Base-by-base conservation (phyloP, 2,113 vertebrate genomes). In the Urocolius indicus region DNA sequence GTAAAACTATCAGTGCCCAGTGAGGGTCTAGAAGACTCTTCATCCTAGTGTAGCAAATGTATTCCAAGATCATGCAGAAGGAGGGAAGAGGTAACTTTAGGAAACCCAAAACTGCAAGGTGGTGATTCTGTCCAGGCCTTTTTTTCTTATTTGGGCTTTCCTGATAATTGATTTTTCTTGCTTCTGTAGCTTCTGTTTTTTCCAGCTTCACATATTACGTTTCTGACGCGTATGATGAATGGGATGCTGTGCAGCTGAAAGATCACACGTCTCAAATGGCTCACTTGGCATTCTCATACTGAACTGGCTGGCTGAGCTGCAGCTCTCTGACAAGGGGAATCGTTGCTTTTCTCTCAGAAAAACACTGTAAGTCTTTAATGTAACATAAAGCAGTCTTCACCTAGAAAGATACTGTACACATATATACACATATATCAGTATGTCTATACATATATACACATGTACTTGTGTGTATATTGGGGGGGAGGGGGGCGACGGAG, bases 131-230 rank as follows among this genome's bases (percentile, higher is more conserved):
- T 52, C 26, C 41, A 57, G 67, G 23, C 43, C 24, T 90, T 69
- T 73, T 73, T 71, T 76, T 45, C 30, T 26, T 65, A 7, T 3
- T 30, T 24, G 20, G 46, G 27, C 7, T 41, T 83, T 82, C 19
- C 34, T 62, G 26, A 48, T 91, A 87, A 76, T 79, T 91, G 59
- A 73, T 83, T 94, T 87, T 85, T 68, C 58, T 85, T 93, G 65
- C 46, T 36, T 84, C 72, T 88, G 68, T 72, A 90, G 75, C 77
- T 81, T 90, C 93, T 91, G 72, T 43, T 86, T 85, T 87, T 73
- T 32, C 69, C 41, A 81, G 68, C 46, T 89, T 85, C 80, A 62
- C 45, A 26, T 65, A 74, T 79, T 49, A n/a, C 17, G 1, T 38
- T 81, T 75, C 84, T 83, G 92, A 66, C 71, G 71, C 3, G 1